Percentiles rank a stretch among this genome's conserved stretches.
phyloP scores from a whole-genome alignment of 1,140 invertebrate genomes.

The Antheraea pernyi region DNA sequence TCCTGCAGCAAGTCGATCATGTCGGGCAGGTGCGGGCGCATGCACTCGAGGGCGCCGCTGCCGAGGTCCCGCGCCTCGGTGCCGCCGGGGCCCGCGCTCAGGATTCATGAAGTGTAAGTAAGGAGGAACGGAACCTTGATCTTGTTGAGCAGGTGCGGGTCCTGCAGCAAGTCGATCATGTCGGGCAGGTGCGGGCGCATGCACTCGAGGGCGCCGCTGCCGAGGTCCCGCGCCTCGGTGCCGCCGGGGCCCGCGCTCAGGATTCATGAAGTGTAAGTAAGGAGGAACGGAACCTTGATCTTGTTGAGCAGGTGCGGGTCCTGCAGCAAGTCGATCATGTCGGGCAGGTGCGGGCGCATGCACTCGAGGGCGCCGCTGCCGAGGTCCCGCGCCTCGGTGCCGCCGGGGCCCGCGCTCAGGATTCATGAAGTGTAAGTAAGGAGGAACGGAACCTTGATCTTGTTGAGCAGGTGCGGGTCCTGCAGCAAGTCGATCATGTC shows the following conservation, averaged over 20 bases:
- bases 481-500: constrained; percentile 97
- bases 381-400: constrained; percentile 66
- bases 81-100: constrained; percentile 20
- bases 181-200: constrained; percentile 96
- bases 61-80: constrained; percentile 79
- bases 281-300: constrained; percentile 88
- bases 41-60: constrained; percentile 95
- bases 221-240: constrained; percentile 75
- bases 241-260: constrained; percentile 21
- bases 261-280: too few species aligned
- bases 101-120: not conserved
- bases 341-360: constrained; percentile 94
- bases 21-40: constrained; percentile 95
- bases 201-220: constrained; percentile 94
- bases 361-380: constrained; percentile 95
- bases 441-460: constrained; percentile 90
- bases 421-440: too few species aligned
- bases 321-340: constrained; percentile 96
- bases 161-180: constrained; percentile 96
- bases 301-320: constrained; percentile 98
- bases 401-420: constrained; percentile 19
- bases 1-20: constrained; percentile 97
- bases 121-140: constrained; percentile 87
- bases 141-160: constrained; percentile 97
- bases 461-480: constrained; percentile 97